Evolutionary conservation across 2,888 invertebrate genomes (phyloP).

Genomic region (Dusona sp.): DNA sequence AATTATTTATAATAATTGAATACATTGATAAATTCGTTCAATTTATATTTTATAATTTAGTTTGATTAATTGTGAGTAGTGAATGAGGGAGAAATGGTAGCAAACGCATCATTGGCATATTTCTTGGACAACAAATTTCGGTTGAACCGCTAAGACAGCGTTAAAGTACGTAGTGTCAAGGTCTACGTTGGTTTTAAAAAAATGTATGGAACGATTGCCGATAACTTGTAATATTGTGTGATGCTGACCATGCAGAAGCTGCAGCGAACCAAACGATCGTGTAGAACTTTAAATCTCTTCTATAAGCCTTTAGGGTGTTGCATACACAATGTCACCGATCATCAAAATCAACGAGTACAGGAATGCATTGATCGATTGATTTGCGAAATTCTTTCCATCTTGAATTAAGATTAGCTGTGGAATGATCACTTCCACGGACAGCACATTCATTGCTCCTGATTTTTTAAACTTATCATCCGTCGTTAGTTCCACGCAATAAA

Average conservation of each 20-base stretch:
- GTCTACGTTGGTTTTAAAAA: slow-evolving; percentile 71
- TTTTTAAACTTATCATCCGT: slow-evolving; percentile 65
- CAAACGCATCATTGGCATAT: slow-evolving; percentile 58
- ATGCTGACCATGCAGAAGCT: slow-evolving; percentile 63
- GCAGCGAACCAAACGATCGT: slow-evolving; percentile 41
- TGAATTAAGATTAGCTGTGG: slow-evolving; percentile 65
- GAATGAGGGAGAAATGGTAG: slow-evolving; percentile 63
- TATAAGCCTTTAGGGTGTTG: slow-evolving; percentile 62
- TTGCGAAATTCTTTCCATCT: slow-evolving; percentile 55
- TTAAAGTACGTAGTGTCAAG: slow-evolving; percentile 73
- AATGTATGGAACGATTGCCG: slow-evolving; percentile 52
- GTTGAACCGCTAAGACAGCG: slow-evolving; percentile 71
- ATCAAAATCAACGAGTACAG: slow-evolving; percentile 51
- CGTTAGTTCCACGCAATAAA: slow-evolving; percentile 52
- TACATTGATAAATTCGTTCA: no score
- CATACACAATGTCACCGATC: slow-evolving; percentile 43
- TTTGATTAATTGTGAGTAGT: slow-evolving; percentile 61
- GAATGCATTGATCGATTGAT: slow-evolving; percentile 69
- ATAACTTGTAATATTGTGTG: slow-evolving; percentile 63
- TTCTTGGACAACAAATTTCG: slow-evolving; percentile 67
- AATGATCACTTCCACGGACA: slow-evolving; percentile 66
- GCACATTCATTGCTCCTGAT: slow-evolving; percentile 61
- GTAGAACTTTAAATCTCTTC: slow-evolving; percentile 69
- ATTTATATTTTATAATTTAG: no score
- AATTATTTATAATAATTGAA: no score